Evolutionary conservation across 2,797 vertebrate species (phyloP).

Genomic region (Danionella dracula): DNA sequence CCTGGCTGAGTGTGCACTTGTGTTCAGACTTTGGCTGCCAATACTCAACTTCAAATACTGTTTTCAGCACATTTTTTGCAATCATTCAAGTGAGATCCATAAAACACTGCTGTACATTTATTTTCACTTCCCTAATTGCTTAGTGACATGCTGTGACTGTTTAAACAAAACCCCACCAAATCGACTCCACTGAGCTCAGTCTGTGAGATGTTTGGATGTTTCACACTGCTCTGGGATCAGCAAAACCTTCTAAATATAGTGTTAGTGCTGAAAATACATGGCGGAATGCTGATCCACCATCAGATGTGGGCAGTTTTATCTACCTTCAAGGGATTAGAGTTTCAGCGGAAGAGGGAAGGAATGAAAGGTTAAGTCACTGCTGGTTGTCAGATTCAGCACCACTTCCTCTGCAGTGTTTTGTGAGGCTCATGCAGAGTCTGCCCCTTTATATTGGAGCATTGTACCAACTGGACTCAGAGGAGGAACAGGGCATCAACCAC

Average conservation of each 20-base stretch:
- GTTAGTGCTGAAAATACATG: slow-evolving; percentile 16
- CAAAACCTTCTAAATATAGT: background rate
- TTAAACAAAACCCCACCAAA: slow-evolving; percentile 35
- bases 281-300: slow-evolving; percentile 40
- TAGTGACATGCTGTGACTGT: slow-evolving; percentile 38
- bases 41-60: background rate
- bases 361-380: slow-evolving; percentile 39
- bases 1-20: background rate
- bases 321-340: slow-evolving; percentile 43
- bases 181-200: slow-evolving; percentile 53
- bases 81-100: background rate
- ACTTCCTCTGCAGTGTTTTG: slow-evolving; percentile 33
- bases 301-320: slow-evolving; percentile 59
- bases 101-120: slow-evolving; percentile 9
- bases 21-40: slow-evolving; percentile 2
- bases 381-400: slow-evolving; percentile 18
- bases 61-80: slow-evolving; percentile 2
- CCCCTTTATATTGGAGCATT: slow-evolving; percentile 52
- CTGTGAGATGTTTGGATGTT: slow-evolving; percentile 47
- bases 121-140: background rate
- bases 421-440: slow-evolving; percentile 29
- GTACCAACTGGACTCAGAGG: slow-evolving; percentile 30
- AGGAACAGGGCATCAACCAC: slow-evolving; percentile 6
- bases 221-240: background rate
- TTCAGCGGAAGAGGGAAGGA: slow-evolving; percentile 17